Evolutionary conservation across 1,140 invertebrate genomes (phyloP).

Genomic region (Muscidifurax raptorellus): DNA sequence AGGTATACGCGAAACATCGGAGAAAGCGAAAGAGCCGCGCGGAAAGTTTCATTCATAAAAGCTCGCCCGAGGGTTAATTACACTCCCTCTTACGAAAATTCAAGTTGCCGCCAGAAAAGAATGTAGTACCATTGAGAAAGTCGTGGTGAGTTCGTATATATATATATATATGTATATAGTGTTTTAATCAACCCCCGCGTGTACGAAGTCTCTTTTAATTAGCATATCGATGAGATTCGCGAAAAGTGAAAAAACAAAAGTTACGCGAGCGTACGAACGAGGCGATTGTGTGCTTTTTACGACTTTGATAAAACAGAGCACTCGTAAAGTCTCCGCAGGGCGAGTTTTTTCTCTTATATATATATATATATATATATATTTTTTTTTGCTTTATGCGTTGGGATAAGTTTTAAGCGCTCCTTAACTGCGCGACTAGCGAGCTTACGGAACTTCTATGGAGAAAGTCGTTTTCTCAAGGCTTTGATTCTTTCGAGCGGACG

Average conservation of each 20-base stretch:
- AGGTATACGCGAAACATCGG: too few species aligned
- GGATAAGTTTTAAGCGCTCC: neutral
- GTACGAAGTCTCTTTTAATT: neutral
- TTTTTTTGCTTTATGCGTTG: neutral
- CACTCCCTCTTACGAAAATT: slow-evolving; percentile 1
- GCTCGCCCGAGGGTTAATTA: slow-evolving; percentile 13
- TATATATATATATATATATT: too few species aligned
- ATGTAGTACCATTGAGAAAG: slow-evolving; percentile 15
- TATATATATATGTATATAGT: neutral
- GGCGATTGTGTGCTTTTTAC: neutral
- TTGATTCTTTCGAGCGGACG: too few species aligned
- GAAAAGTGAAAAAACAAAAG: neutral
- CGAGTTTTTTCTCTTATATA: too few species aligned
- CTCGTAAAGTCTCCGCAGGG: neutral
- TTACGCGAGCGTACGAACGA: neutral
- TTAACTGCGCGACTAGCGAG: neutral
- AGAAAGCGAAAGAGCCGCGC: neutral
- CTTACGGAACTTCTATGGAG: neutral
- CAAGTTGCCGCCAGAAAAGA: neutral
- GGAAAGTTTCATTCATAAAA: slow-evolving; percentile 30
- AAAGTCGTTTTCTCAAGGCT: too few species aligned
- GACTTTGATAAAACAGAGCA: neutral
- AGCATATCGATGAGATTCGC: neutral
- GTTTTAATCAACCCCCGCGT: slow-evolving; percentile 36
- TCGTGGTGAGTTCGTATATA: neutral